Evolutionary conservation across 2,888 invertebrate species (phyloP).

Genomic region (Eutolmus rufibarbis): DNA sequence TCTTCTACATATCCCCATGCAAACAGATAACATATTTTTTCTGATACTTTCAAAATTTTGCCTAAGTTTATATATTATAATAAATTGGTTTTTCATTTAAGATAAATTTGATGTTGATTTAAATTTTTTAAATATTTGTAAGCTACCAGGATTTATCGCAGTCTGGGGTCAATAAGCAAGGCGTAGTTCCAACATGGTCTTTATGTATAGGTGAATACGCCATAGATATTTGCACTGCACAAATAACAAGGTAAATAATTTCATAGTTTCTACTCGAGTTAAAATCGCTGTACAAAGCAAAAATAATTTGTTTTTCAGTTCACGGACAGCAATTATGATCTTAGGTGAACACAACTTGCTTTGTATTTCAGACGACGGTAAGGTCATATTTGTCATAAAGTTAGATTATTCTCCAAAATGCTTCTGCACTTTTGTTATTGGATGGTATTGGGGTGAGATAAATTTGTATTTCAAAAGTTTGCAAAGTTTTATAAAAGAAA

Average conservation of each 20-base stretch:
- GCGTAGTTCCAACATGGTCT: slow-evolving; percentile 61
- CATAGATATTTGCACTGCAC: slow-evolving; percentile 63
- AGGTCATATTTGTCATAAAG: slow-evolving; percentile 81
- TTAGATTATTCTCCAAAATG: slow-evolving; percentile 84
- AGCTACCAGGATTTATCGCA: slow-evolving; percentile 83
- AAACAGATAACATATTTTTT: too few species aligned
- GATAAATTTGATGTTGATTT: too few species aligned
- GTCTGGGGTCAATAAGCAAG: slow-evolving; percentile 68
- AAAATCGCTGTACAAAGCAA: neutral
- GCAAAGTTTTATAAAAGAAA: neutral
- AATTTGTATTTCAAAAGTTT: neutral
- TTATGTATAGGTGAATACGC: slow-evolving; percentile 74
- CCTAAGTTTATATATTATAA: too few species aligned
- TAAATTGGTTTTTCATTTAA: too few species aligned
- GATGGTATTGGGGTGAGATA: slow-evolving; percentile 72
- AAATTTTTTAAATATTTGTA: slow-evolving; percentile 45
- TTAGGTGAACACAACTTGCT: slow-evolving; percentile 86
- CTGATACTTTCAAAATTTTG: too few species aligned
- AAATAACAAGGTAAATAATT: slow-evolving; percentile 55
- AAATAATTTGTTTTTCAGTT: slow-evolving; percentile 62
- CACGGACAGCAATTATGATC: slow-evolving; percentile 76
- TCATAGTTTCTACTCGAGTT: neutral
- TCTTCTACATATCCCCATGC: too few species aligned
- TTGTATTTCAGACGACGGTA: slow-evolving; percentile 80
- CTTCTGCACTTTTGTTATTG: slow-evolving; percentile 75